A percentile compares a stretch with the other conserved stretches of the same genome.
These are phyloP conservation scores for Pempheris klunzingeri DNA, from an alignment of 2,797 vertebrate genomes.

Conservation along the genomic window DNA sequence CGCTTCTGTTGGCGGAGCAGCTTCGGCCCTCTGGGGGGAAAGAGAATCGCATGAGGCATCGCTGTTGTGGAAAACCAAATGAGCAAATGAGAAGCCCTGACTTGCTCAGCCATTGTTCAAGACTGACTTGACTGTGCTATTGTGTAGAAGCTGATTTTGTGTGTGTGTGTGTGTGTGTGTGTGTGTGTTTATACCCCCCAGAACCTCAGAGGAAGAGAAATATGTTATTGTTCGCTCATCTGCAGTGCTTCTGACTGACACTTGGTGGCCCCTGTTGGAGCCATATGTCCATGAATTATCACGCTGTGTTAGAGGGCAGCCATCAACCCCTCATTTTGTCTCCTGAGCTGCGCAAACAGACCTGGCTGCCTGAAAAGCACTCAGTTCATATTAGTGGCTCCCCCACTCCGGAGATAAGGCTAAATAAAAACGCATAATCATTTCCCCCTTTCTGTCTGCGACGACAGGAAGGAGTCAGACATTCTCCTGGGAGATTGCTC, in stretches of 20 bases:
- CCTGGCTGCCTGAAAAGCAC: slow-evolving; percentile 77
- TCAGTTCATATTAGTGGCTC: slow-evolving; percentile 83
- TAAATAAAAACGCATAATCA: slow-evolving; percentile 74
- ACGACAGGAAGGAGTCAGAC: slow-evolving; percentile 76
- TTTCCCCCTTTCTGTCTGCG: slow-evolving; percentile 71
- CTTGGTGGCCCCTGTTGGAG: slow-evolving; percentile 35
- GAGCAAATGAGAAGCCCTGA: slow-evolving; percentile 25
- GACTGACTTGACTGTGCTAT: not conserved
- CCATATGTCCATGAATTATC: slow-evolving; percentile 47
- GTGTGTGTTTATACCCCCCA: not conserved
- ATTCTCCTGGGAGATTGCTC: slow-evolving; percentile 72
- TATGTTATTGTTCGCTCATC: slow-evolving; percentile 26
- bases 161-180: not conserved
- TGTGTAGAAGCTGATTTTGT: not conserved
- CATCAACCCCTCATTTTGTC: slow-evolving; percentile 56
- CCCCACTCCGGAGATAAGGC: slow-evolving; percentile 78
- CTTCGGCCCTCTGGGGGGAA: slow-evolving; percentile 10
- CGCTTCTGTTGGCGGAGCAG: slow-evolving; percentile 13
- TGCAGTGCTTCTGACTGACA: slow-evolving; percentile 12
- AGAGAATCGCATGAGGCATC: slow-evolving; percentile 9
- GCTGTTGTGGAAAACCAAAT: slow-evolving; percentile 20
- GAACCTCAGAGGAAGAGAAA: not conserved
- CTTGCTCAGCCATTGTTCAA: not conserved
- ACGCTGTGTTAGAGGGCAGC: slow-evolving; percentile 20
- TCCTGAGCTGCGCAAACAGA: slow-evolving; percentile 76